These are phyloP conservation scores for Heteromyza rotundicornis DNA, from an alignment of 2,888 invertebrate genomes.

Conservation along the genomic window DNA sequence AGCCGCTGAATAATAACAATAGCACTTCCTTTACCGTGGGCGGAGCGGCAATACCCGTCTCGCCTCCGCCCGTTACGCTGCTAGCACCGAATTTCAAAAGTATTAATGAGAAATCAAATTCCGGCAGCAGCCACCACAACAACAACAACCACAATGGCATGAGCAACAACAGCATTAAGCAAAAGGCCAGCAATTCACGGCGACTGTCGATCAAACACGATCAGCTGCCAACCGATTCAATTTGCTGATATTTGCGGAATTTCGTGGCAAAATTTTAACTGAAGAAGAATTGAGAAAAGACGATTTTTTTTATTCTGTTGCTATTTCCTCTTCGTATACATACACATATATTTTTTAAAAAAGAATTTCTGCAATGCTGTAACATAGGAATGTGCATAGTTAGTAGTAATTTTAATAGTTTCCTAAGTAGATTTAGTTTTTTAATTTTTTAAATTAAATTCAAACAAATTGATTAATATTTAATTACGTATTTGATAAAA, in stretches of 20 bases:
- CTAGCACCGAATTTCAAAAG: conserved; percentile 51
- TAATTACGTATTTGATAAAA: too few species aligned
- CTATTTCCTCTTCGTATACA: too few species aligned
- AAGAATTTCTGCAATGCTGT: too few species aligned
- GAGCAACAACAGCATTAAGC: conserved; percentile 35
- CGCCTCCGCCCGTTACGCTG: conserved; percentile 22
- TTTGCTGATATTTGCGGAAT: conserved; percentile 59
- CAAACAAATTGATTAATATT: too few species aligned
- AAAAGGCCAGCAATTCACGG: conserved; percentile 42
- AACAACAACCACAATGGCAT: conserved; percentile 15
- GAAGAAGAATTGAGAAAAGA: too few species aligned
- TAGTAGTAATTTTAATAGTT: too few species aligned
- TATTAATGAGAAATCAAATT: conserved; percentile 60
- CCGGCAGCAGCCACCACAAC: conserved; percentile 40
- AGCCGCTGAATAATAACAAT: conserved; percentile 49
- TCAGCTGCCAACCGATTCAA: conserved; percentile 61
- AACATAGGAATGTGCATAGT: too few species aligned
- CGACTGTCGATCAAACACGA: conserved; percentile 62
- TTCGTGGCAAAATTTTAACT: conserved; percentile 4
- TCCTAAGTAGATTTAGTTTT: too few species aligned
- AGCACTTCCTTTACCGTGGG: conserved; percentile 50
- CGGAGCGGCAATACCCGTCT: conserved; percentile 48
- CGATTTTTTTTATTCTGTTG: too few species aligned
- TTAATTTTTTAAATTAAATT: too few species aligned
- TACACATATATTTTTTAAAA: too few species aligned